phyloP scores from a whole-genome alignment of 1,140 invertebrate species.

The Drosophila orena region DNA sequence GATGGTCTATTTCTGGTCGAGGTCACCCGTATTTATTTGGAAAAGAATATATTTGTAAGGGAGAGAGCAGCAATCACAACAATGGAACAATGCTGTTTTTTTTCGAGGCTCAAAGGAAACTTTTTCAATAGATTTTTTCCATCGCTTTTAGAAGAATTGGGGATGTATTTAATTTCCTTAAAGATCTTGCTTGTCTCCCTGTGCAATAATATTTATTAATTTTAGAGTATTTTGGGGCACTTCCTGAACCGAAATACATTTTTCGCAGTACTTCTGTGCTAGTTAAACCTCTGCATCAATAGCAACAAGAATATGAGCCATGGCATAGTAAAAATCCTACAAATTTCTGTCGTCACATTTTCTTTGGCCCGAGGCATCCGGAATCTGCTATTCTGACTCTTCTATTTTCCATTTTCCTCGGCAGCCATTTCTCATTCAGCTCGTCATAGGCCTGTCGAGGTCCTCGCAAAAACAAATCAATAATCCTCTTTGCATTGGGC shows the following conservation, averaged over 20 bases:
- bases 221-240: background rate
- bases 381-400: slow-evolving; percentile 28
- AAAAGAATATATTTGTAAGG: background rate
- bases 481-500: slow-evolving; percentile 70
- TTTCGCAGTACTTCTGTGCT: slow-evolving; percentile 5
- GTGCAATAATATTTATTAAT: background rate
- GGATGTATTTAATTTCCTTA: background rate
- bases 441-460: slow-evolving; percentile 26
- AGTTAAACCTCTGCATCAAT: slow-evolving; percentile 46
- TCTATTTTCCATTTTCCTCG: background rate
- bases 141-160: too few species aligned
- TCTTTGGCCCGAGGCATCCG: slow-evolving; percentile 43
- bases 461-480: slow-evolving; percentile 58
- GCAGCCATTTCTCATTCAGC: slow-evolving; percentile 11
- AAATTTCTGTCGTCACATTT: slow-evolving; percentile 57
- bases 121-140: background rate
- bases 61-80: too few species aligned
- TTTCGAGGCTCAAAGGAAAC: background rate
- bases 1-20: background rate
- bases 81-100: background rate
- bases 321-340: background rate
- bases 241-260: background rate
- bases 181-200: background rate
- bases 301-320: background rate
- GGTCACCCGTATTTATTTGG: background rate